Evolutionary conservation across 2,888 invertebrate species (phyloP).

Genomic region (Oeneis ivallda): DNA sequence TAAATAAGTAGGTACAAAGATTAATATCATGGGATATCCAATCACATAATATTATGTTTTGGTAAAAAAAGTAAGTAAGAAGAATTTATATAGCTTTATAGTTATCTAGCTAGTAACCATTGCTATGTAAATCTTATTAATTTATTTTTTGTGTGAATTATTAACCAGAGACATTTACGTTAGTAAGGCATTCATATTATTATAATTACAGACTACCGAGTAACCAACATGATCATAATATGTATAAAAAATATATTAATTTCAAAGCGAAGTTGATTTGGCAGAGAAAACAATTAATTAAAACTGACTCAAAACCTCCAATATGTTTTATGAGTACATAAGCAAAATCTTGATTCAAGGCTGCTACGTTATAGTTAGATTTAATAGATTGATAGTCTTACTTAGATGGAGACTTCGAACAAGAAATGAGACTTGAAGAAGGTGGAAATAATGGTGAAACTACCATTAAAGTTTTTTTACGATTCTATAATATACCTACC

Average conservation of each 20-base stretch:
- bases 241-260: neutral
- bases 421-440: neutral
- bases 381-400: neutral
- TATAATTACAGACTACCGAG: neutral
- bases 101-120: too few relatives aligned
- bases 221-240: neutral
- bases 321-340: neutral
- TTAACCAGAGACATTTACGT: neutral
- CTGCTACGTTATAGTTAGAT: neutral
- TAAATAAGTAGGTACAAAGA: neutral
- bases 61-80: neutral
- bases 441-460: neutral
- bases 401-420: neutral
- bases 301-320: neutral
- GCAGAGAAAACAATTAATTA: neutral
- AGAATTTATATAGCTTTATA: neutral
- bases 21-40: neutral
- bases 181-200: neutral
- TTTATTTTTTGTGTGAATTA: too few relatives aligned
- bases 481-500: neutral
- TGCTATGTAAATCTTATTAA: too few relatives aligned
- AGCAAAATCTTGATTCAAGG: neutral
- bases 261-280: neutral
- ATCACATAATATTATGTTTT: neutral
- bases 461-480: neutral